Evolutionary conservation across 2,797 vertebrate genomes (phyloP).

Genomic region (Phoeniculus purpureus): DNA sequence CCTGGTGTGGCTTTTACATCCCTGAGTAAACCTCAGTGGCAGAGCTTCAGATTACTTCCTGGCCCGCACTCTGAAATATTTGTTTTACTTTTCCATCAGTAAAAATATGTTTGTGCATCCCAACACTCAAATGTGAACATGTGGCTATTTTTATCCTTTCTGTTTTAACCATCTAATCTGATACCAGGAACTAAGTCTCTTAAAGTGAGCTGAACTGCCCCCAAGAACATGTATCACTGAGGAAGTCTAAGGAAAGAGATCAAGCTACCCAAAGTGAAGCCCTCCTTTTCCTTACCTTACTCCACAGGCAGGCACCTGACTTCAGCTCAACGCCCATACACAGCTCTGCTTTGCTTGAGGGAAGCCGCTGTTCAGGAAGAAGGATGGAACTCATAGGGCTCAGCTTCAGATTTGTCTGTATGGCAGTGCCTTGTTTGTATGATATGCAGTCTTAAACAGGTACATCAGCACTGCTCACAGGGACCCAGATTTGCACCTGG

Average conservation of each 20-base stretch:
- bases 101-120: not conserved
- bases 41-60: not conserved
- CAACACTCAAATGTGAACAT: not conserved
- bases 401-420: not conserved
- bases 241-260: not conserved
- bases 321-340: accelerated
- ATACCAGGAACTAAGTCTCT: not conserved
- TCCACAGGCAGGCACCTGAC: not conserved
- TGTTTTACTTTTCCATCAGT: not conserved
- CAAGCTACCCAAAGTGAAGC: not conserved
- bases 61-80: accelerated
- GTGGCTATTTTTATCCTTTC: not conserved
- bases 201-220: not conserved
- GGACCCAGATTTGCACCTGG: not conserved
- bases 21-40: not conserved
- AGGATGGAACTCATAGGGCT: not conserved
- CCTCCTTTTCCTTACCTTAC: not conserved
- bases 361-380: not conserved
- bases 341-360: not conserved
- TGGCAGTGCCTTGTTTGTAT: not conserved
- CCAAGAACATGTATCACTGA: not conserved
- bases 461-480: accelerated
- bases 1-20: not conserved
- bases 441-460: accelerated
- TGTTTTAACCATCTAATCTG: not conserved